A percentile compares a stretch with the other conserved stretches of the same genome.
Conservation (phyloP, 2,113 vertebrate species). For the Tragelaphus buxtoni region DNA sequence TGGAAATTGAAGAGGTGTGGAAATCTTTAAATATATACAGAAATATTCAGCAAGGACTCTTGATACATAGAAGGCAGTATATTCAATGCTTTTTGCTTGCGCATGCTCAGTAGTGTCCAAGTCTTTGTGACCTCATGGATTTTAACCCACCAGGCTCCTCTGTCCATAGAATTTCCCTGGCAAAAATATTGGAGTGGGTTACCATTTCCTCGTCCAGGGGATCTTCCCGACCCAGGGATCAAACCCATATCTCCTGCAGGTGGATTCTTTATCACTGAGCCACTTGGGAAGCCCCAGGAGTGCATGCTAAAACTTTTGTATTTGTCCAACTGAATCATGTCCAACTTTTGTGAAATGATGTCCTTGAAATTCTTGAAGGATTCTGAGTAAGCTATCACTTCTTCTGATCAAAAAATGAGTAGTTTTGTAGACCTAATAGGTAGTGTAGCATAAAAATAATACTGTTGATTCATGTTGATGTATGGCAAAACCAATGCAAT, state of each 20-base stretch:
- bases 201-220: not conserved
- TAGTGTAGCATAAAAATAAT: not conserved
- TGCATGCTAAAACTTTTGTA: not conserved
- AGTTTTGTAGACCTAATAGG: not conserved
- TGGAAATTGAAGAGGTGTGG: not conserved
- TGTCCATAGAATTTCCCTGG: not conserved
- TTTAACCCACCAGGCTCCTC: not conserved
- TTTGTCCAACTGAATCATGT: not conserved
- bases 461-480: too few species aligned
- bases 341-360: not conserved
- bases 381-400: not conserved
- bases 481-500: too few species aligned
- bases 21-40: not conserved
- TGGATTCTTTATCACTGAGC: not conserved
- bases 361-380: not conserved
- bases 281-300: not conserved
- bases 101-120: not conserved
- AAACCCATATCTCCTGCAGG: not conserved
- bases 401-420: not conserved
- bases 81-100: not conserved
- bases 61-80: not conserved
- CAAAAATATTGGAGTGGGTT: not conserved
- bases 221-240: not conserved
- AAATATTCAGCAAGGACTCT: not conserved
- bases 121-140: not conserved